These are phyloP conservation scores for Trichonephila clavata DNA, from an alignment of 1,140 invertebrate genomes.

Conservation along the genomic window DNA sequence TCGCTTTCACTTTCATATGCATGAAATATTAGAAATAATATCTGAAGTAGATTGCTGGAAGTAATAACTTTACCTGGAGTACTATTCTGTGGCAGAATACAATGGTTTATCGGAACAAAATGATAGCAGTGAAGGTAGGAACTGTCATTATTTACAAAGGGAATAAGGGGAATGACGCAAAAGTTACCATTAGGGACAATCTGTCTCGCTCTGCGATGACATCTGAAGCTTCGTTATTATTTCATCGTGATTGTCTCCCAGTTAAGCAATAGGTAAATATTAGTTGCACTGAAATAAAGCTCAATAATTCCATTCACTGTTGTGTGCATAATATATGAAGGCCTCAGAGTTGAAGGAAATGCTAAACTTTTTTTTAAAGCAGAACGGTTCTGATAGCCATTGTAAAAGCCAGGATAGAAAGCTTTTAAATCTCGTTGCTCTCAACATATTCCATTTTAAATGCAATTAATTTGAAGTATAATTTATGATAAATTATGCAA, in stretches of 20 bases:
- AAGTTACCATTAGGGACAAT: not conserved
- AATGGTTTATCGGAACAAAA: not conserved
- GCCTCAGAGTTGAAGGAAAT: no score
- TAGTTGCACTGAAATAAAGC: not conserved
- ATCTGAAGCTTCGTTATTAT: constrained; percentile 12
- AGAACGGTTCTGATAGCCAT: no score
- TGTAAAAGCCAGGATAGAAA: no score
- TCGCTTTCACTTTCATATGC: not conserved
- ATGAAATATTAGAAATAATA: not conserved
- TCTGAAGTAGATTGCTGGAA: not conserved
- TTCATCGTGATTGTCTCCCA: not conserved
- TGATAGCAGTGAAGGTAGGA: not conserved
- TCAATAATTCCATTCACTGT: not conserved
- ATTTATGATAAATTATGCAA: no score
- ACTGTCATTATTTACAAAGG: not conserved
- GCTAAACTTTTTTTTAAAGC: no score
- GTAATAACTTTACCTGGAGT: not conserved
- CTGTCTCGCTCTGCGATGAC: not conserved
- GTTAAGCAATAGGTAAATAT: constrained; percentile 7
- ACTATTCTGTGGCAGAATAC: not conserved
- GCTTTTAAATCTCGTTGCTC: no score
- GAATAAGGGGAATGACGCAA: not conserved
- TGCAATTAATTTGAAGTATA: no score
- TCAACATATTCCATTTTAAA: no score
- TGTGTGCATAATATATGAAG: no score